Evolutionary conservation across 2,888 invertebrate species (phyloP), one percentile per base, ranked within the genome.

Genomic region (Brachyptera risi): DNA sequence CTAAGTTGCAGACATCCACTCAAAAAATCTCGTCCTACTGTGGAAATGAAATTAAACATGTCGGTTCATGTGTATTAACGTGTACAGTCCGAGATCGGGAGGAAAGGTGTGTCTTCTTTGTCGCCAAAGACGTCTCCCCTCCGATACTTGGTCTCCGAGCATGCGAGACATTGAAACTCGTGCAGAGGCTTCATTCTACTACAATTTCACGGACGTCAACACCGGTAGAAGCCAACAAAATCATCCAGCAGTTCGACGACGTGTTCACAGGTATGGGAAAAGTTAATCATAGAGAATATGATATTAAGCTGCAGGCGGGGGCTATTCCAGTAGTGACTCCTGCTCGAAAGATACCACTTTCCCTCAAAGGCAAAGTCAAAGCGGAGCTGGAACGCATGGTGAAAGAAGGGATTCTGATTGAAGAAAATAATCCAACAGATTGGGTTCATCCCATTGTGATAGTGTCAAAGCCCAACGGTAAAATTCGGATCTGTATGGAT

Each of bases 401-500:
- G 11, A 4, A 44, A 4, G 44, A 44, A 44, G 44, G 19, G 3
- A 44, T 44, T 19, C 3, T 44, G 11, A 21, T 44, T 17, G 26
- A 49, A 37, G 50, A 21, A 19, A 37, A 26, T 9, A 31, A 51
- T 21, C 59, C 59, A 50, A 59, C 23, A n/a, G 26, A 44, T 11
- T 54, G 54, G 59, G 54, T 54, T 7, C 35, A 31, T 23, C 49
- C 49, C 3, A 23, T 51, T 19, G 59, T 35, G 11, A 13, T 59
- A 21, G 59, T 35, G 2, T 15, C 27, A 9, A 59, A 59, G 17
- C 49, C 49, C 13, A 56, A 47, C 51, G 59, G 59, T 3, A 50
- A 42, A 50, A 15, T 59, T 4, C 21, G 59, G 44, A 3, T 59
- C 2, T 59, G 50, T 47, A 19, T 59, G 50, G 59, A 50, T 19